phyloP scores from a whole-genome alignment of 2,888 invertebrate genomes.

The Amphipyra berbera region DNA sequence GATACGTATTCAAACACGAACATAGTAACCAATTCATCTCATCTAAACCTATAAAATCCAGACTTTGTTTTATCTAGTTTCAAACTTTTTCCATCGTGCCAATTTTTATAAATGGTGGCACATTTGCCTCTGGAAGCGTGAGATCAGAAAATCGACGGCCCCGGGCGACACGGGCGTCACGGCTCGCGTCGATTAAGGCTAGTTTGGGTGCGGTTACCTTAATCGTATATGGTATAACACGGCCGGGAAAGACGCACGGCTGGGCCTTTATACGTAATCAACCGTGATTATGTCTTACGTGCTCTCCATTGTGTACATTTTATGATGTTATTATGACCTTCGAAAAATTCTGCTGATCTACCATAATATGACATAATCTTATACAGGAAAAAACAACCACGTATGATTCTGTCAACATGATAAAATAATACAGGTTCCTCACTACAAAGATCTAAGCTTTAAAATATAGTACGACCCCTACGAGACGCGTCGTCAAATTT shows the following conservation, averaged over 20 bases:
- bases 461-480: not conserved
- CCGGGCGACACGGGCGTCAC: slow-evolving; percentile 25
- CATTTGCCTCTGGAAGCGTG: slow-evolving; percentile 45
- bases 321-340: slow-evolving; percentile 1
- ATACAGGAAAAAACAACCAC: no score
- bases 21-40: no score
- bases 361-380: no score
- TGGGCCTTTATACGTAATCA: slow-evolving; percentile 53
- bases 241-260: slow-evolving; percentile 51
- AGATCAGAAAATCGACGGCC: slow-evolving; percentile 49
- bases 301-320: slow-evolving; percentile 23
- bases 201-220: slow-evolving; percentile 52
- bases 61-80: slow-evolving; percentile 47
- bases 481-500: slow-evolving; percentile 35
- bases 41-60: slow-evolving; percentile 32
- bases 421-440: no score
- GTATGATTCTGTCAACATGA: no score
- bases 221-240: slow-evolving; percentile 47
- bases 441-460: no score
- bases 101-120: slow-evolving; percentile 49
- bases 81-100: slow-evolving; percentile 42
- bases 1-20: no score
- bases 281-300: slow-evolving; percentile 50
- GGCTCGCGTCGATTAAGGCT: slow-evolving; percentile 51
- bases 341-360: no score